Evolutionary conservation across 2,888 invertebrate genomes (phyloP).

Genomic region (Luperina testacea): DNA sequence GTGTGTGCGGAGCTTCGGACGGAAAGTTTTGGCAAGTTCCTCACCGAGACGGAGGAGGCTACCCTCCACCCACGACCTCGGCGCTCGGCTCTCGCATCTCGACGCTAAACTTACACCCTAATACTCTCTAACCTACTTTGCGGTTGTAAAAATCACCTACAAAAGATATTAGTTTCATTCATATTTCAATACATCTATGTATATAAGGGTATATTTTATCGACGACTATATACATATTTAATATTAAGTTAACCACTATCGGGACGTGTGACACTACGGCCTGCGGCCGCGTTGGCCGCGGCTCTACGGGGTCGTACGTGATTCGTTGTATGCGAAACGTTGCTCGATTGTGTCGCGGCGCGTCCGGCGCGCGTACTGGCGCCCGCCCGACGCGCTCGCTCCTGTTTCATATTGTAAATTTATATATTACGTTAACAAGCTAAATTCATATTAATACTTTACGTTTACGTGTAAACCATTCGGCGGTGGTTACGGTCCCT

Average conservation of each 20-base stretch:
- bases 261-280: constrained; percentile 87
- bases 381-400: constrained; percentile 75
- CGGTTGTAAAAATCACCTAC: constrained; percentile 91
- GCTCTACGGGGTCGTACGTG: constrained; percentile 88
- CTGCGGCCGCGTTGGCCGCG: constrained; percentile 79
- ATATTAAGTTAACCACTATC: constrained; percentile 81
- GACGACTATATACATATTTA: constrained; percentile 85
- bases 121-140: constrained; percentile 88
- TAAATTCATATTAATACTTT: constrained; percentile 90
- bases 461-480: constrained; percentile 85
- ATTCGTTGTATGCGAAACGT: constrained; percentile 91
- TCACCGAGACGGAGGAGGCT: constrained; percentile 82
- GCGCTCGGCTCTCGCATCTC: constrained; percentile 85
- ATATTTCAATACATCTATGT: constrained; percentile 89
- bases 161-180: constrained; percentile 91
- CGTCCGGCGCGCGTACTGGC: constrained; percentile 72
- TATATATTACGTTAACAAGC: constrained; percentile 85
- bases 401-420: constrained; percentile 84
- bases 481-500: constrained; percentile 86
- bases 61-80: constrained; percentile 78
- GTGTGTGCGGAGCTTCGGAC: constrained; percentile 86
- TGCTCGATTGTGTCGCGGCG: constrained; percentile 85
- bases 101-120: constrained; percentile 86
- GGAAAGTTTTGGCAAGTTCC: constrained; percentile 88
- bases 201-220: constrained; percentile 89